Percentiles rank a stretch among this genome's conserved stretches.
phyloP scores from a whole-genome alignment of 2,797 vertebrate genomes.

The Tokudaia tokunoshimensis region DNA sequence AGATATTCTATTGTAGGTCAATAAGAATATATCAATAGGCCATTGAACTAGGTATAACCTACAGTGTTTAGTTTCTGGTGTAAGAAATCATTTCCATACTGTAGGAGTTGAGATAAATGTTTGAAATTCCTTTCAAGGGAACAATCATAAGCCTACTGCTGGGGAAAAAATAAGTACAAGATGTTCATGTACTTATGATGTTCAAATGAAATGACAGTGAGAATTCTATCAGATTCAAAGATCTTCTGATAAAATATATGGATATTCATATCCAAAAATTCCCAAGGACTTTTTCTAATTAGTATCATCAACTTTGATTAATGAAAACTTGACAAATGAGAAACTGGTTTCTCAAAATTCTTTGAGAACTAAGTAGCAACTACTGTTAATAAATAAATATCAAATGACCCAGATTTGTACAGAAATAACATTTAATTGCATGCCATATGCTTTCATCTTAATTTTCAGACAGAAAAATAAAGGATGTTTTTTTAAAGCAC shows the following conservation, averaged over 20 bases:
- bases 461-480: not conserved
- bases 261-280: not conserved
- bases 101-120: not conserved
- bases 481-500: not conserved
- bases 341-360: not conserved
- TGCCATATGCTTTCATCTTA: conserved; percentile 35
- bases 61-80: not conserved
- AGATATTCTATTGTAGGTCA: not conserved
- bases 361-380: not conserved
- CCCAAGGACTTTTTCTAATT: not conserved
- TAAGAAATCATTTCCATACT: not conserved
- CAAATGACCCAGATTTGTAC: conserved; percentile 51
- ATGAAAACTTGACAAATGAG: not conserved
- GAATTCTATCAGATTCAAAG: not conserved
- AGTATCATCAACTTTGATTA: not conserved
- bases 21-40: not conserved
- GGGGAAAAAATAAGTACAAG: not conserved
- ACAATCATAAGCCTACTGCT: not conserved
- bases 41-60: not conserved
- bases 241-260: not conserved
- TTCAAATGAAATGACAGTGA: not conserved
- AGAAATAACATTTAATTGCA: conserved; percentile 42
- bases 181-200: not conserved
- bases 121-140: not conserved
- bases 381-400: conserved; percentile 49